phyloP scores from a whole-genome alignment of 2,113 vertebrate genomes.

The Protobothrops mucrosquamatus region DNA sequence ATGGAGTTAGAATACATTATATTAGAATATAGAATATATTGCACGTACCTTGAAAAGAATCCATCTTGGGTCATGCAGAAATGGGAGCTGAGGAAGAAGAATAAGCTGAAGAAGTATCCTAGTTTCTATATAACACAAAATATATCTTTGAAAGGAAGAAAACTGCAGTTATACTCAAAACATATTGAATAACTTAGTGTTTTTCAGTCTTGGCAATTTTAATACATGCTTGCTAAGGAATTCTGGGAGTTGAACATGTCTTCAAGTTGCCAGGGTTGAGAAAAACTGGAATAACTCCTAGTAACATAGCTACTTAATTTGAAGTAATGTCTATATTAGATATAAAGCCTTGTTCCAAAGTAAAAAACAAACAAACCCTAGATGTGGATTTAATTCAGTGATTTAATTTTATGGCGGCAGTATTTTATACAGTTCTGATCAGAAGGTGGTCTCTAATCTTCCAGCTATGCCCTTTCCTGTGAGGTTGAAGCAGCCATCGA shows the following conservation, averaged over 20 bases:
- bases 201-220: background rate
- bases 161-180: background rate
- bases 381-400: background rate
- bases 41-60: background rate
- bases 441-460: constrained; percentile 23
- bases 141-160: background rate
- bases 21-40: background rate
- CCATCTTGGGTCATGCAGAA: background rate
- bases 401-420: background rate
- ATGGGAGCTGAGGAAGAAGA: background rate
- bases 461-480: constrained; percentile 83
- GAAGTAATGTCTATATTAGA: background rate
- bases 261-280: background rate
- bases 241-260: background rate
- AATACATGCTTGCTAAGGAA: background rate
- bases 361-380: background rate
- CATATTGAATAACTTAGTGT: background rate
- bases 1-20: background rate
- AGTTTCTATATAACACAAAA: background rate
- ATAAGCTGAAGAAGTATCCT: background rate
- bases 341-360: background rate
- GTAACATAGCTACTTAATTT: background rate
- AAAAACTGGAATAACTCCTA: background rate
- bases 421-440: constrained; percentile 2
- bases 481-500: constrained; percentile 84